Percentiles rank a stretch among this genome's conserved stretches.
Conservation (phyloP, 1,140 invertebrate species). For the Ptiloglossa arizonensis region DNA sequence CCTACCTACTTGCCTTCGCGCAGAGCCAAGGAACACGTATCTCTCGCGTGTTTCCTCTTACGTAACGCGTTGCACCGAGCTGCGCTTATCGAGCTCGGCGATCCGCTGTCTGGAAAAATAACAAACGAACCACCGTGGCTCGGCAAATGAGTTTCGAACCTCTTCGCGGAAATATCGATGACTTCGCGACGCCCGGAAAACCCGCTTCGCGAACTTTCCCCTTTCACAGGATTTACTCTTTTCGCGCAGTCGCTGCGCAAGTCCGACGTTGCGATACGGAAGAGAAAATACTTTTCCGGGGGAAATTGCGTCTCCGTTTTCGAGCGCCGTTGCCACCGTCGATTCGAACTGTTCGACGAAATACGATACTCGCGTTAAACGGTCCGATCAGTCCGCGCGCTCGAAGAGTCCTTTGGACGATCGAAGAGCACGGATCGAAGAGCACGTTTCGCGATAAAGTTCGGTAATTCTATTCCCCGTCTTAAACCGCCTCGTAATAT, state of each 20-base stretch:
- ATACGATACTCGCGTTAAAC: too few relatives aligned
- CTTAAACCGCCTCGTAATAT: neutral
- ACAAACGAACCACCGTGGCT: neutral
- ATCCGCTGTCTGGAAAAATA: conserved; percentile 32
- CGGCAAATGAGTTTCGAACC: neutral
- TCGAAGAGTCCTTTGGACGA: too few relatives aligned
- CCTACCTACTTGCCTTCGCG: conserved; percentile 25
- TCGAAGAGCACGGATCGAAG: too few relatives aligned
- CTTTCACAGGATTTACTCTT: neutral
- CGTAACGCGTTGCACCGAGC: conserved; percentile 35
- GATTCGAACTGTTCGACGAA: too few relatives aligned
- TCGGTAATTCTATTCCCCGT: neutral
- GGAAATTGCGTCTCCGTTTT: neutral
- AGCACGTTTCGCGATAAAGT: neutral
- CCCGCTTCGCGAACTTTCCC: neutral
- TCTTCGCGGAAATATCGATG: neutral
- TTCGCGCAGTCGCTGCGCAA: neutral
- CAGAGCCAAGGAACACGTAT: conserved; percentile 36
- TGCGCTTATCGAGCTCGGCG: conserved; percentile 26
- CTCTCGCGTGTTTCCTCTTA: conserved; percentile 51
- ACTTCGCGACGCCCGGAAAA: too few relatives aligned
- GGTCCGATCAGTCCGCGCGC: too few relatives aligned
- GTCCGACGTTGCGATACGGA: neutral
- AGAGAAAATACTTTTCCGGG: neutral
- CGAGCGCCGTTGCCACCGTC: too few relatives aligned